Percentiles rank a stretch among this genome's conserved stretches.
Evolutionary conservation across 2,113 vertebrate genomes (phyloP).

Genomic region (Grantiella picta): DNA sequence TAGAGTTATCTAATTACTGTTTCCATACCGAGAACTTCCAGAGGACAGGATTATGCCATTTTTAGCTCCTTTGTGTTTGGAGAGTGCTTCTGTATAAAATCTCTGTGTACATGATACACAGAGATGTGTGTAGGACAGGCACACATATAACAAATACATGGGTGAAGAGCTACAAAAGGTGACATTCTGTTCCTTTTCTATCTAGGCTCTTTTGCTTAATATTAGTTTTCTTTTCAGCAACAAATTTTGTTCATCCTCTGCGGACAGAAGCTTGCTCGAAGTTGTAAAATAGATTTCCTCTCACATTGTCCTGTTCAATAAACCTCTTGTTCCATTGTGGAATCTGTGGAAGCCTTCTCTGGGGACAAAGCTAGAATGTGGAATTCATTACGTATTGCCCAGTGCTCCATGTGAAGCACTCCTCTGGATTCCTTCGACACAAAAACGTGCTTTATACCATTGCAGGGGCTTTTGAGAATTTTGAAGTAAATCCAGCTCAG

Average conservation of each 20-base stretch:
- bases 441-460: conserved; percentile 66
- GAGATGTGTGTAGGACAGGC: not conserved
- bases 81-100: not conserved
- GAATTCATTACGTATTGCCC: conserved; percentile 43
- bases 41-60: not conserved
- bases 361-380: conserved; percentile 51
- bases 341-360: conserved; percentile 46
- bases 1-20: conserved; percentile 49
- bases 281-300: conserved; percentile 52
- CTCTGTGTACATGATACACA: not conserved
- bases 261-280: not conserved
- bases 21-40: conserved; percentile 35
- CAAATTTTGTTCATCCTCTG: conserved; percentile 6
- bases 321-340: conserved; percentile 56
- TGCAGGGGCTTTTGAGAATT: conserved; percentile 63
- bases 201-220: not conserved
- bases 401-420: conserved; percentile 15
- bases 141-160: not conserved
- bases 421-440: conserved; percentile 54
- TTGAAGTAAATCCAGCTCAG: conserved; percentile 66
- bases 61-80: conserved; percentile 24
- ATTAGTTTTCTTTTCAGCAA: conserved; percentile 13
- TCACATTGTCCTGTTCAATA: conserved; percentile 46
- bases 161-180: not conserved
- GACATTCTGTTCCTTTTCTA: not conserved